A percentile compares a stretch with the other conserved stretches of the same genome.
Conservation (phyloP, 2,113 vertebrate genomes). For the Thymallus thymallus region DNA sequence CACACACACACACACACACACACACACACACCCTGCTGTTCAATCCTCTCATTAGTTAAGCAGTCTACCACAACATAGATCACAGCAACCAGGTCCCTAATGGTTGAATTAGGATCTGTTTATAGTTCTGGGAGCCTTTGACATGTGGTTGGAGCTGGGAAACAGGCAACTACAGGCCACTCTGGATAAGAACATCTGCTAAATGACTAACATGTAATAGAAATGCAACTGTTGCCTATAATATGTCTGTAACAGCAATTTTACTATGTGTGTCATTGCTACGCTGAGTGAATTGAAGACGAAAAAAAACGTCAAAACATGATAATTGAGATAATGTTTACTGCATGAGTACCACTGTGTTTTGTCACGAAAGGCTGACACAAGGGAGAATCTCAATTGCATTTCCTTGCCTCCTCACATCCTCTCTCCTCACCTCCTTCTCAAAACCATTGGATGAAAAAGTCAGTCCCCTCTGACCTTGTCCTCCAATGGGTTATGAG, state of each 20-base stretch:
- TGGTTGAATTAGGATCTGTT: slow-evolving; percentile 17
- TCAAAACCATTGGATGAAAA: too few species aligned
- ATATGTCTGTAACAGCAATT: too few species aligned
- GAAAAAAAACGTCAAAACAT: not conserved
- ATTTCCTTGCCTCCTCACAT: too few species aligned
- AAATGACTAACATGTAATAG: too few species aligned
- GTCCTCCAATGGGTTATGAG: too few species aligned
- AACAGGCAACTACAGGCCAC: too few species aligned
- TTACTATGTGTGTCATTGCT: not conserved
- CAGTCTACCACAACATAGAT: slow-evolving; percentile 44
- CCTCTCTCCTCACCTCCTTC: too few species aligned
- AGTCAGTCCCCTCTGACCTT: too few species aligned
- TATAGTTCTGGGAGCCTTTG: slow-evolving; percentile 11
- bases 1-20: not conserved
- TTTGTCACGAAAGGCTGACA: slow-evolving; percentile 22
- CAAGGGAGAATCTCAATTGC: not conserved
- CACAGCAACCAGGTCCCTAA: slow-evolving; percentile 5
- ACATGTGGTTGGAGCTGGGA: too few species aligned
- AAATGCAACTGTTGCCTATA: too few species aligned
- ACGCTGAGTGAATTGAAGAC: slow-evolving; percentile 18
- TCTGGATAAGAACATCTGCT: too few species aligned
- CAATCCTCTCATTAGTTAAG: slow-evolving; percentile 43
- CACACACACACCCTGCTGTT: slow-evolving; percentile 18
- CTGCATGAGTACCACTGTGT: not conserved
- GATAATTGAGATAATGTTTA: slow-evolving; percentile 12